A percentile compares a stretch with the other conserved stretches of the same genome.
Conservation (phyloP, 1,140 invertebrate species). For the Pristionchus pacificus region DNA sequence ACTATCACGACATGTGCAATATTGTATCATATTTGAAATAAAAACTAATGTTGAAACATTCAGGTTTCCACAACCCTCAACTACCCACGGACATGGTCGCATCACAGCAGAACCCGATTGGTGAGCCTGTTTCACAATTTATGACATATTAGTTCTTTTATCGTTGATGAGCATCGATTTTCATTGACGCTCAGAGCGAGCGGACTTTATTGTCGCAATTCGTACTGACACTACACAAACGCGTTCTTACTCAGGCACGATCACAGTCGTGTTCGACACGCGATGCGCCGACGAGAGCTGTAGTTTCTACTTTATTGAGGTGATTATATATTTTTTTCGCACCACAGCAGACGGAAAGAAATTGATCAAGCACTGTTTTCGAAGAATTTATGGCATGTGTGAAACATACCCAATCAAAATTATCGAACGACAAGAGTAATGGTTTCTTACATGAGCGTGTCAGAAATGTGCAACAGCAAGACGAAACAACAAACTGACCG, state of each 20-base stretch:
- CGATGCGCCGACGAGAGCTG: conserved; percentile 52
- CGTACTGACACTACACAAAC: too few species aligned
- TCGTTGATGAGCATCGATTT: conserved; percentile 13
- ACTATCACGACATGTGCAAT: neutral
- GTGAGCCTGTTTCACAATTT: conserved; percentile 42
- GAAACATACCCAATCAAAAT: neutral
- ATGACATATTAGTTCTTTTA: conserved; percentile 20
- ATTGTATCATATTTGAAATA: neutral
- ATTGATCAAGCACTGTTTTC: neutral
- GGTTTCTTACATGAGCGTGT: neutral
- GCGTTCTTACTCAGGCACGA: too few species aligned
- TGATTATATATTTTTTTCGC: conserved; percentile 41
- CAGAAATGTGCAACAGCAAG: conserved; percentile 1
- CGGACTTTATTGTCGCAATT: too few species aligned
- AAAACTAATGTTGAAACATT: neutral
- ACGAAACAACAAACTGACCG: too few species aligned
- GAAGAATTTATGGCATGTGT: neutral
- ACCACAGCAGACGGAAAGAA: too few species aligned
- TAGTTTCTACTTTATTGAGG: conserved; percentile 58
- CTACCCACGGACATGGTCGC: conserved; percentile 17
- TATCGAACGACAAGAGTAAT: neutral
- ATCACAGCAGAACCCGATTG: conserved; percentile 12
- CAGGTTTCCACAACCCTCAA: conserved; percentile 51
- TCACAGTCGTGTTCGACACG: conserved; percentile 38
- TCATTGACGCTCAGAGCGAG: conserved; percentile 19